Conservation (phyloP, 2,797 vertebrate species). For the Sebastes reedi region DNA sequence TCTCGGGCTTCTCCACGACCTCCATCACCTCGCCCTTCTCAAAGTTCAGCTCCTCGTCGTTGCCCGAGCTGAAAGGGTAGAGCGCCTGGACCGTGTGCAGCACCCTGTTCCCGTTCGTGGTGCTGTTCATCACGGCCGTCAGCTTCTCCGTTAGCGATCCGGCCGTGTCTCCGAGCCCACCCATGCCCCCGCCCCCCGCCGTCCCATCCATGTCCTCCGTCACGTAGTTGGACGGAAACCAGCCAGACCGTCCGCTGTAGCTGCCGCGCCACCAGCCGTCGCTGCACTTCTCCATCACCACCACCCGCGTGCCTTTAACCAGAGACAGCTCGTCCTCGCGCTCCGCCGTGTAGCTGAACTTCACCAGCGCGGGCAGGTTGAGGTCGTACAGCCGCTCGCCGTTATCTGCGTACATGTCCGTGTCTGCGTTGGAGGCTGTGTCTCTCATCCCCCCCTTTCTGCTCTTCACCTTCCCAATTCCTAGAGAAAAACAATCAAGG, state of each 20-base stretch:
- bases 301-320: conserved; percentile 90
- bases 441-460: conserved; percentile 88
- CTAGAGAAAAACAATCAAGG: conserved; percentile 57
- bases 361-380: conserved; percentile 90
- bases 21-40: conserved; percentile 94
- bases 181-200: conserved; percentile 82
- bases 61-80: conserved; percentile 91
- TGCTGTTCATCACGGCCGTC: conserved; percentile 85
- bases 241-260: conserved; percentile 88
- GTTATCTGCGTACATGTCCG: conserved; percentile 86
- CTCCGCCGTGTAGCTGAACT: conserved; percentile 91
- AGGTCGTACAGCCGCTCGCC: conserved; percentile 91
- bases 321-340: conserved; percentile 92
- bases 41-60: conserved; percentile 93
- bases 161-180: conserved; percentile 80
- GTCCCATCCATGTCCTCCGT: conserved; percentile 89
- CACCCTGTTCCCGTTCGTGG: conserved; percentile 83
- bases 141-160: conserved; percentile 90
- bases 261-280: conserved; percentile 95
- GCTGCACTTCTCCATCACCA: conserved; percentile 95
- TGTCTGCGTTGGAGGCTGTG: conserved; percentile 84
- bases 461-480: conserved; percentile 91
- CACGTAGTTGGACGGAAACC: conserved; percentile 95
- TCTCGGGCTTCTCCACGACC: conserved; percentile 93
- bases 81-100: conserved; percentile 92